Base-by-base conservation (phyloP, 2,888 invertebrate species). In the Metellina segmentata region DNA sequence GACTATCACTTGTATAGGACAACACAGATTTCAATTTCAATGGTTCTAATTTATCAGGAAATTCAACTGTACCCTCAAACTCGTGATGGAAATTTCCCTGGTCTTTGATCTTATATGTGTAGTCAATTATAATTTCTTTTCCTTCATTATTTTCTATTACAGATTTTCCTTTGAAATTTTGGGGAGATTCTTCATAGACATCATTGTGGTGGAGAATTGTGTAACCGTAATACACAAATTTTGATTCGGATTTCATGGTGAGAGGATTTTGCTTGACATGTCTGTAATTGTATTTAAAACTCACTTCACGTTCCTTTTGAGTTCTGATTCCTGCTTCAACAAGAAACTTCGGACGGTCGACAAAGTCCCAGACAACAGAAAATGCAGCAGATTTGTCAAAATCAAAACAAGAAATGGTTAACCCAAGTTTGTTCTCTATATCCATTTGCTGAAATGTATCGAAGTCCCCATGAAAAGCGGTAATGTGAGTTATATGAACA, bases 381-480 rank as follows among this genome's bases (percentile, higher is more conserved):
- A 92, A 20, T 8, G 81, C 77, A n/a, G 48, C 85, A 71, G 81
- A 85, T 81, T 71, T 92, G 49, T 92, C 85, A 13, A 92, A 81
- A 48, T 92, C 77, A 13, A 92, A 69, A n/a, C 85, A 89, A 4
- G 92, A 88, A 69, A 92, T 89, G 9, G 89, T 86, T 72, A 92
- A 48, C 49, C 81, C 89, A 1, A 92, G 6, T 85, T 92, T 82
- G 61, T 92, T 89, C 81, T 89, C 92, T 9, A 92, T 19, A n/a
- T 81, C 77, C 75, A 92, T 71, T 8, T 89, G 72, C 70, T 85
- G 77, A 19, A 86, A 86, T 6, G 70, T 81, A 7, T 92, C 85
- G 16, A 92, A 89, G 85, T 92, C 92, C 0, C 89, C 92, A 51
- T 77, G 51, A 13, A 92, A 69, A 13, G 77, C 89, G 77, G 48